Evolutionary conservation across 2,888 invertebrate species (phyloP).

Genomic region (Clepsis dumicolana): DNA sequence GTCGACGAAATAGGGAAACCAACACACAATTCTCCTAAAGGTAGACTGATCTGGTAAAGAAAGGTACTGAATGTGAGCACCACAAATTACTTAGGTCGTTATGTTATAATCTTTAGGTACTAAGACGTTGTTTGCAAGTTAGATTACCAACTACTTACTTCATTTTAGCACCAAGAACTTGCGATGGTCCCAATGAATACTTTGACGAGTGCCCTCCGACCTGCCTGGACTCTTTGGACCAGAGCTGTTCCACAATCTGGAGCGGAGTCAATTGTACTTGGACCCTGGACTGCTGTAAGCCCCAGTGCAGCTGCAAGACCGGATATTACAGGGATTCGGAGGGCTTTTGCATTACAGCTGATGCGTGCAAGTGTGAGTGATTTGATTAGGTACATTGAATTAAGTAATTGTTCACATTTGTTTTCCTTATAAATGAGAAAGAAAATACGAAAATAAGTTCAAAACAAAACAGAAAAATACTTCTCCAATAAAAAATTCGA

Average conservation of each 20-base stretch:
- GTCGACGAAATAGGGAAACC: too few relatives aligned
- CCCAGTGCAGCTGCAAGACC: conserved; percentile 4
- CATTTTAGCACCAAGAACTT: conserved; percentile 21
- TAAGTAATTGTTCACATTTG: neutral
- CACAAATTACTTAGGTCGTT: too few relatives aligned
- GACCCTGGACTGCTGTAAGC: conserved; percentile 8
- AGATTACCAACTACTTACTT: neutral
- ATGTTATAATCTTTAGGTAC: too few relatives aligned
- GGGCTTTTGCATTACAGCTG: conserved; percentile 11
- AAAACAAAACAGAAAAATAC: too few relatives aligned
- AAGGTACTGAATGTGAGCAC: too few relatives aligned
- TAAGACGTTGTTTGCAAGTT: too few relatives aligned
- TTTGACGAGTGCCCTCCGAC: conserved; percentile 30
- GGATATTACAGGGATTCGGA: conserved; percentile 17
- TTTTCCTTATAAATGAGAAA: neutral
- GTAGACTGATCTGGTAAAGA: too few relatives aligned
- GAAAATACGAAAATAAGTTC: too few relatives aligned
- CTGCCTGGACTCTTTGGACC: neutral
- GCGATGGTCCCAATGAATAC: conserved; percentile 29
- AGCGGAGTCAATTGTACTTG: neutral
- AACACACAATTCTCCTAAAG: too few relatives aligned
- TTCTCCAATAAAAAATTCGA: too few relatives aligned
- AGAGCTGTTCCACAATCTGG: neutral
- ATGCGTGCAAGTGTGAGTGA: conserved; percentile 4
- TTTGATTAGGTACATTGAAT: neutral